Conservation (phyloP, 2,113 vertebrate species). For the Pluvianellus socialis region DNA sequence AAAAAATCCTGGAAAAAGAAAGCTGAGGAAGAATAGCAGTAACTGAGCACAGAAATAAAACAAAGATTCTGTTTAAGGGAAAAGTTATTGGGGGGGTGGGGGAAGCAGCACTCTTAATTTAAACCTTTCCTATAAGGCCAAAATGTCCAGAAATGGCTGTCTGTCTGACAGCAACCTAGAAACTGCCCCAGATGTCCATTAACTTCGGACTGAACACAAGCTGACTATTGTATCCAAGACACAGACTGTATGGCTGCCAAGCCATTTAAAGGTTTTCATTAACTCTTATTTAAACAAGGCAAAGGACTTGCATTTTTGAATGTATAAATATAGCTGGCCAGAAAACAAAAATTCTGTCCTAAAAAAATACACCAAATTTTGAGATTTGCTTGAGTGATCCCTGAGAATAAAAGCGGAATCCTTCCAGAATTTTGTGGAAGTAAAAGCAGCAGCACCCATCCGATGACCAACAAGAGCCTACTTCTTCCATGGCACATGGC, state of each 20-base stretch:
- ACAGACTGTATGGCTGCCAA: conserved; percentile 45
- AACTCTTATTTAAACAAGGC: conserved; percentile 55
- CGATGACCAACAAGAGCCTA: background rate
- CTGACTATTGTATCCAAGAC: conserved; percentile 44
- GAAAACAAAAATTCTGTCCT: background rate
- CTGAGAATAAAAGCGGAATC: background rate
- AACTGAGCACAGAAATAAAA: background rate
- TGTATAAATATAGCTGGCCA: background rate
- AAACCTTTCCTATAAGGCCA: conserved; percentile 2
- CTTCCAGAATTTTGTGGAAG: background rate
- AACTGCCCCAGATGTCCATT: conserved; percentile 47
- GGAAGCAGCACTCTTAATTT: background rate
- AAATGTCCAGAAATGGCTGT: conserved; percentile 10
- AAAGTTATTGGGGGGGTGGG: background rate
- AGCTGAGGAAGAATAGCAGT: background rate
- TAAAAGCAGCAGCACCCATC: background rate
- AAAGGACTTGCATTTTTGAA: conserved; percentile 8
- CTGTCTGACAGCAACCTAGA: conserved; percentile 14
- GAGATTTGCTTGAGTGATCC: background rate
- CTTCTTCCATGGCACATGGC: background rate
- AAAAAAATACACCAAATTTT: background rate
- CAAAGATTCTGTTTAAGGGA: background rate
- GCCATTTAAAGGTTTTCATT: conserved; percentile 46
- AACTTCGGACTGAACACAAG: conserved; percentile 36
- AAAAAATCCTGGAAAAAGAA: background rate